Percentiles rank a stretch among this genome's conserved stretches.
Evolutionary conservation across 2,113 vertebrate species (phyloP).

Genomic region (Isurus oxyrinchus): DNA sequence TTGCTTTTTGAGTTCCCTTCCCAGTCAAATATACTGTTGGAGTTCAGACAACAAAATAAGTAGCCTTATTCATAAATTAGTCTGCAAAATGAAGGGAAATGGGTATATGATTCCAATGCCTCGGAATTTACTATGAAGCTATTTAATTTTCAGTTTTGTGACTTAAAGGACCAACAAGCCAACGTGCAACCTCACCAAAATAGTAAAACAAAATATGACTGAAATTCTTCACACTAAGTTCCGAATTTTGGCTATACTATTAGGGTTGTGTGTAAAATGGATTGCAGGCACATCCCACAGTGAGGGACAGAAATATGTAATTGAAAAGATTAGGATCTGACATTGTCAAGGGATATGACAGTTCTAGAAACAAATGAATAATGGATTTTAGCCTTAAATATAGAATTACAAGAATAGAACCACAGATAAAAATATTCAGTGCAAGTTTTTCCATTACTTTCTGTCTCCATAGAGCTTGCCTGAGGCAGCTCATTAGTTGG

Average conservation of each 20-base stretch:
- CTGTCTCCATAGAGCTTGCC: neutral
- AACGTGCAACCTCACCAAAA: neutral
- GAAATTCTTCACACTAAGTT: neutral
- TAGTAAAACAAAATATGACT: neutral
- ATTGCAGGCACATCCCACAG: neutral
- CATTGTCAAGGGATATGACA: neutral
- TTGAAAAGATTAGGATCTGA: neutral
- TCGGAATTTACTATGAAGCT: neutral
- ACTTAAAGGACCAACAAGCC: neutral
- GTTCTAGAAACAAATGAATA: neutral
- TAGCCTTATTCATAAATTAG: neutral
- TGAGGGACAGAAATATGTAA: neutral
- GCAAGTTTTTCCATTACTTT: neutral
- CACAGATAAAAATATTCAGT: slow-evolving; percentile 7
- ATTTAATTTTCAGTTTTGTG: neutral
- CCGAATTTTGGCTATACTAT: neutral
- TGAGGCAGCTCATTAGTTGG: neutral
- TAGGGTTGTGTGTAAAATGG: neutral
- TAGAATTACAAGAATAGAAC: slow-evolving; percentile 8
- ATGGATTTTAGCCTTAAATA: neutral
- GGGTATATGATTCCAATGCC: neutral
- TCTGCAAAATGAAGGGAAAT: neutral
- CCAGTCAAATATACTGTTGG: neutral
- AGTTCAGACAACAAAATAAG: neutral
- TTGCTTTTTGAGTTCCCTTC: neutral